phyloP scores from a whole-genome alignment of 1,140 invertebrate species.

The Drosophila cardini region DNA sequence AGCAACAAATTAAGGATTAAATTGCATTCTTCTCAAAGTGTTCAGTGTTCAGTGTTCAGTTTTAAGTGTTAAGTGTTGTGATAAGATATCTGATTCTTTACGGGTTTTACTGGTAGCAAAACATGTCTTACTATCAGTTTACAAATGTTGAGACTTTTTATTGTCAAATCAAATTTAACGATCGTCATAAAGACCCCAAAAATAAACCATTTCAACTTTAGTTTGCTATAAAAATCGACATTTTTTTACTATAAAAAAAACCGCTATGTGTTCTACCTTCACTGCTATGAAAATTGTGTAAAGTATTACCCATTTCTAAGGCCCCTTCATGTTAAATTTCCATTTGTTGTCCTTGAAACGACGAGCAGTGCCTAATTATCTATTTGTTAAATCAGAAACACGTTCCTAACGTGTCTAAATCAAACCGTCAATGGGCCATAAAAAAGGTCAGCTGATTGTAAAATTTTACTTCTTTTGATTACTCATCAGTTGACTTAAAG shows the following conservation, averaged over 20 bases:
- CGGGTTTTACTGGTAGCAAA: not conserved
- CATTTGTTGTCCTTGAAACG: constrained; percentile 13
- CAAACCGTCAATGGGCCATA: not conserved
- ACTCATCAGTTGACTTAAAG: not conserved
- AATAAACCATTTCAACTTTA: too few species aligned
- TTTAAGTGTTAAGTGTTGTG: constrained; percentile 12
- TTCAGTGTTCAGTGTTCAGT: too few species aligned
- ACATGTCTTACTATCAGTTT: constrained; percentile 3
- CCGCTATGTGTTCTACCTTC: too few species aligned
- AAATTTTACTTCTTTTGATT: constrained; percentile 13
- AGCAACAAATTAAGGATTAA: constrained; percentile 25
- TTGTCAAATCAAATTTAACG: too few species aligned
- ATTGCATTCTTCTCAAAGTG: constrained; percentile 11
- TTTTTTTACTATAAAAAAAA: too few species aligned
- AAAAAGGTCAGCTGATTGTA: constrained; percentile 11
- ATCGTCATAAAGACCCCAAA: too few species aligned
- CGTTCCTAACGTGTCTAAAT: constrained; percentile 8
- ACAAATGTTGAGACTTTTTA: not conserved
- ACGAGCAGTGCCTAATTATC: constrained; percentile 11
- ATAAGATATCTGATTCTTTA: constrained; percentile 11
- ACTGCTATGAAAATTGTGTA: not conserved
- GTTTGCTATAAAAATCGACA: too few species aligned
- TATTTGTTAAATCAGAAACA: constrained; percentile 26
- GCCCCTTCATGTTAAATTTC: constrained; percentile 7
- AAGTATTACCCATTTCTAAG: not conserved